Evolutionary conservation across 1,140 invertebrate species (phyloP).

Genomic region (Atta colombica): DNA sequence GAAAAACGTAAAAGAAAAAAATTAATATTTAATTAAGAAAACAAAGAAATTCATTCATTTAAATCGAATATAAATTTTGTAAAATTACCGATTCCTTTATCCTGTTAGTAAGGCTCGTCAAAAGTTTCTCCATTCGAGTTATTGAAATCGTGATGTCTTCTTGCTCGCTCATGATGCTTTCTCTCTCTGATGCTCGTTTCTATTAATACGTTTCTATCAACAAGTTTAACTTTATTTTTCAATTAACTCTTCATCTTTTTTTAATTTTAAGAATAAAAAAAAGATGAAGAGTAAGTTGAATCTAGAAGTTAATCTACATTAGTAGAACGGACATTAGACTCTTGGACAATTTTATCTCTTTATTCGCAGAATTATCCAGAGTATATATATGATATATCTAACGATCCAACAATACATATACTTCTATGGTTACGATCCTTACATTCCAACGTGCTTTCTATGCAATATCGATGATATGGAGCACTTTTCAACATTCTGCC

Average conservation of each 20-base stretch:
- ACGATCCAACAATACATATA: slow-evolving; percentile 40
- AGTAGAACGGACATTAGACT: too few species aligned
- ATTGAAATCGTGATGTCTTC: slow-evolving; percentile 35
- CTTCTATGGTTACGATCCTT: slow-evolving; percentile 38
- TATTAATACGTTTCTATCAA: too few species aligned
- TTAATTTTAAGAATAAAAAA: too few species aligned
- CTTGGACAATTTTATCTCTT: neutral
- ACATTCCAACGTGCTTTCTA: neutral
- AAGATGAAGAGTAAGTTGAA: too few species aligned
- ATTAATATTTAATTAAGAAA: neutral
- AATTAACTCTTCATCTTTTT: too few species aligned
- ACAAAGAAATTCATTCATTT: neutral
- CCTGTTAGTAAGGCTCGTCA: neutral
- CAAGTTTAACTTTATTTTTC: too few species aligned
- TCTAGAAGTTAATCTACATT: too few species aligned
- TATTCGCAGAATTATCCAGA: neutral
- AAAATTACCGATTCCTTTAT: slow-evolving; percentile 24
- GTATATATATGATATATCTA: neutral
- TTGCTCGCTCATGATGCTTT: slow-evolving; percentile 18
- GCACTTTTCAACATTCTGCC: neutral
- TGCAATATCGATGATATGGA: neutral
- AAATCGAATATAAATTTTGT: neutral
- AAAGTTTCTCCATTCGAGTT: slow-evolving; percentile 45
- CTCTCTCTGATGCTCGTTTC: too few species aligned
- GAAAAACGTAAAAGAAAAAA: neutral